Conservation (phyloP, 2,113 vertebrate genomes). For the Cynocephalus volans region DNA sequence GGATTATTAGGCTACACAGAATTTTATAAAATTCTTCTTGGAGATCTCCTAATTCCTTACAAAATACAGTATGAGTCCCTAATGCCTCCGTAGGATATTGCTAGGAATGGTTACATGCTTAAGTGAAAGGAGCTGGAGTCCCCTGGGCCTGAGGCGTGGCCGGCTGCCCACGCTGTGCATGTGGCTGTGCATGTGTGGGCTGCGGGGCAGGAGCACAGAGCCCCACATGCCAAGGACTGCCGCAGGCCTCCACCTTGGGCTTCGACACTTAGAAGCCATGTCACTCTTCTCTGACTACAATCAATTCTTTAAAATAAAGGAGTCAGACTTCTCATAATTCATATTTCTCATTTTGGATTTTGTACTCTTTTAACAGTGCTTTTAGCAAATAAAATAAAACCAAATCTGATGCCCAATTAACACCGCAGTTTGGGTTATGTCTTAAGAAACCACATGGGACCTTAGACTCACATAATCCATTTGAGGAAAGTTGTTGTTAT, state of each 20-base stretch:
- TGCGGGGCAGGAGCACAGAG: too few relatives aligned
- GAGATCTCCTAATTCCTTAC: background rate
- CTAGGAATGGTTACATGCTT: background rate
- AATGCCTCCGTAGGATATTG: background rate
- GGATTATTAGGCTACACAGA: background rate
- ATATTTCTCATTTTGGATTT: background rate
- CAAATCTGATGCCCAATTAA: background rate
- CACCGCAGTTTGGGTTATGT: background rate
- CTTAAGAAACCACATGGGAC: background rate
- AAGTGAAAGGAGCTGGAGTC: background rate
- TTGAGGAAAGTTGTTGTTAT: background rate
- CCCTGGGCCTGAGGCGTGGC: too few relatives aligned
- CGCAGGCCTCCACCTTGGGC: too few relatives aligned
- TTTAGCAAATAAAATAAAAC: background rate
- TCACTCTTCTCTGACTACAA: background rate
- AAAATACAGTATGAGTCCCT: background rate
- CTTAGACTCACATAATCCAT: background rate
- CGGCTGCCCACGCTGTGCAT: too few relatives aligned
- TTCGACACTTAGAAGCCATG: background rate
- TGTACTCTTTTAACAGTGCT: background rate
- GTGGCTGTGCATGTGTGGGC: too few relatives aligned
- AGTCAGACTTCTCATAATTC: background rate
- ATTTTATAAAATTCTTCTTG: conserved; percentile 6
- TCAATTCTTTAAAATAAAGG: background rate
- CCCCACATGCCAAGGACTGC: too few relatives aligned